Evolutionary conservation across 1,140 invertebrate genomes (phyloP).

Genomic region (Thrips palmi): DNA sequence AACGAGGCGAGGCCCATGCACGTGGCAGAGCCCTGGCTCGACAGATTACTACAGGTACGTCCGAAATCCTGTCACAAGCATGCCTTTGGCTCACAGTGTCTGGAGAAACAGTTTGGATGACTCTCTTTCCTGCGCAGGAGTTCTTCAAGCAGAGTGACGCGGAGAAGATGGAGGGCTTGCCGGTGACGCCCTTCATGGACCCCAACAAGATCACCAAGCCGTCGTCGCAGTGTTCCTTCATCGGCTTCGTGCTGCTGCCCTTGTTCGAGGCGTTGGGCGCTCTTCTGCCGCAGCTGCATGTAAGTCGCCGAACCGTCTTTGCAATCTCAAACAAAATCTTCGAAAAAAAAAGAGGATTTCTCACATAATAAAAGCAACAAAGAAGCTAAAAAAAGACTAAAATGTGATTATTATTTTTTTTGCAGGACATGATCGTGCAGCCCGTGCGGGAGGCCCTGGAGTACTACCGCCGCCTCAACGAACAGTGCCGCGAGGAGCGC

Average conservation of each 20-base stretch:
- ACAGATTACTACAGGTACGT: slow-evolving; percentile 40
- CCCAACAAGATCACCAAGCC: slow-evolving; percentile 77
- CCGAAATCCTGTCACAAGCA: no score
- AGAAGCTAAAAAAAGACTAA: slow-evolving; percentile 10
- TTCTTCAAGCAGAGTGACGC: slow-evolving; percentile 69
- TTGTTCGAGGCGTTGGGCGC: slow-evolving; percentile 58
- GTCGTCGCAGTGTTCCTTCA: slow-evolving; percentile 70
- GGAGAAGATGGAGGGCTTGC: slow-evolving; percentile 66
- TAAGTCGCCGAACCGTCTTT: slow-evolving; percentile 18
- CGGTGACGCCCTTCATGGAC: slow-evolving; percentile 79
- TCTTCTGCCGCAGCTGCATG: slow-evolving; percentile 47
- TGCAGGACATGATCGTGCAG: slow-evolving; percentile 37
- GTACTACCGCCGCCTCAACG: slow-evolving; percentile 42
- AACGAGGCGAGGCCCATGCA: slow-evolving; percentile 72
- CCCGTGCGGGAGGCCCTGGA: slow-evolving; percentile 35
- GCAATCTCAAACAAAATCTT: not conserved
- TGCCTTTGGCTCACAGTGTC: not conserved
- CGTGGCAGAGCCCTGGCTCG: slow-evolving; percentile 70
- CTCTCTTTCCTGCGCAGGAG: slow-evolving; percentile 28
- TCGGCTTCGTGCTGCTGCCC: slow-evolving; percentile 63
- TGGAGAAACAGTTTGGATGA: not conserved
- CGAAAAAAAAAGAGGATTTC: slow-evolving; percentile 1
- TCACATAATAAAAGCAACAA: not conserved
- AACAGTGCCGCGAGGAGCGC: slow-evolving; percentile 38
- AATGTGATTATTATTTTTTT: no score